Conservation (phyloP, 2,113 vertebrate genomes). For the Verasper variegatus region DNA sequence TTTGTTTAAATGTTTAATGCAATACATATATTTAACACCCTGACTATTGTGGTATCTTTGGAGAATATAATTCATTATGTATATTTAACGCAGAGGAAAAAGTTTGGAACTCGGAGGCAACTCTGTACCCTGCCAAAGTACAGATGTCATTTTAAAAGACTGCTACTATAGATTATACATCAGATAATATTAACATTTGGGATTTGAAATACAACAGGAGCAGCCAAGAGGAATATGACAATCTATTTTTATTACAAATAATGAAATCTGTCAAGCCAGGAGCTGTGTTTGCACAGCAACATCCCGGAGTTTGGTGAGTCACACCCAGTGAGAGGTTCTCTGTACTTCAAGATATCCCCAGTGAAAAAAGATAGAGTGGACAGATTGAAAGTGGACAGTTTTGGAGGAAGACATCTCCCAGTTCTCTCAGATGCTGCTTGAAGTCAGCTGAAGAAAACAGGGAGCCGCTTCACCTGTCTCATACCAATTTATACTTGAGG, state of each 20-base stretch:
- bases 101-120: background rate
- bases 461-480: too few species aligned
- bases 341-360: background rate
- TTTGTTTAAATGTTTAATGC: too few species aligned
- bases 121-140: background rate
- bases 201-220: constrained; percentile 7
- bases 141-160: background rate
- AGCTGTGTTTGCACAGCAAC: background rate
- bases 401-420: too few species aligned
- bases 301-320: background rate
- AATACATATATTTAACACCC: too few species aligned
- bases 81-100: background rate
- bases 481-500: too few species aligned
- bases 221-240: constrained; percentile 7
- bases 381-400: too few species aligned
- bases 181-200: background rate
- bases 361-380: background rate
- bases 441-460: too few species aligned
- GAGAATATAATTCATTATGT: background rate
- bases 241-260: constrained; percentile 17
- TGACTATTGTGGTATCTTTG: background rate
- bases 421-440: too few species aligned
- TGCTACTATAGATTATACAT: background rate
- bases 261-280: background rate
- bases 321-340: background rate